Base-by-base conservation (phyloP, 1,140 invertebrate genomes). In the Lepidostoma basale region DNA sequence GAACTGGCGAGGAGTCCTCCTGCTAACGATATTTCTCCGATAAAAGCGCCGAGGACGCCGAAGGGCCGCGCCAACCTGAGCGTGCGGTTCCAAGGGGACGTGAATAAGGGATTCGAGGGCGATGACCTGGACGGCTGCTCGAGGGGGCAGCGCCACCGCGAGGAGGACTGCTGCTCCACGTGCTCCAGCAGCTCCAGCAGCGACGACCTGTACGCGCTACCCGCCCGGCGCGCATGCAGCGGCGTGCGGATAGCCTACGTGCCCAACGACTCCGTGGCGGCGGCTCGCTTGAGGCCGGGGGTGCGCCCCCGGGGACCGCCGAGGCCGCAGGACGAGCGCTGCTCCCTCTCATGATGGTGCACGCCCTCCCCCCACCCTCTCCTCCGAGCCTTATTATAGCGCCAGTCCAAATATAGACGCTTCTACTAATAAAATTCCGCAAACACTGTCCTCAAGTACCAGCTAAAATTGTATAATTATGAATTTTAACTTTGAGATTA, bases 191-290 rank as follows among this genome's bases (percentile, higher is more conserved):
- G 92, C 10, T 92, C 92, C 39, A 92, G 92, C 44, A 93, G 94
- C 44, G 88, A 92, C 40, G 89, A 91, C 72, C 91, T 91, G 60
- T 94, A 95, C 76, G 86, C 92, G 40, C 77, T 95, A 45, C 93
- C 93, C 3, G 88, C 90, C 28, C 80, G 92, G 73, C 82, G 90
- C 74, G 91, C 92, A 10, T 95, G 94, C 76, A 92, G 92, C 28
- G 92, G 92, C 49, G 93, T 94, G 2, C 79, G 93, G 44, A 93
- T 95, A 69, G 93, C 92, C 8, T 96, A 95, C 80, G 92, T 96
- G 67, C 93, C 92, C 68, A 95, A 94, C 77, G 93, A 95, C 79
- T 90, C 92, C 0, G 82, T 95, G 14, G 92, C 92, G 10, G 91
- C 89, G 74, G 91, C 91, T 33, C 83, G 90, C 66, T 85, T 89